Base-by-base conservation (phyloP, 2,888 invertebrate species). In the Clepsis dumicolana region DNA sequence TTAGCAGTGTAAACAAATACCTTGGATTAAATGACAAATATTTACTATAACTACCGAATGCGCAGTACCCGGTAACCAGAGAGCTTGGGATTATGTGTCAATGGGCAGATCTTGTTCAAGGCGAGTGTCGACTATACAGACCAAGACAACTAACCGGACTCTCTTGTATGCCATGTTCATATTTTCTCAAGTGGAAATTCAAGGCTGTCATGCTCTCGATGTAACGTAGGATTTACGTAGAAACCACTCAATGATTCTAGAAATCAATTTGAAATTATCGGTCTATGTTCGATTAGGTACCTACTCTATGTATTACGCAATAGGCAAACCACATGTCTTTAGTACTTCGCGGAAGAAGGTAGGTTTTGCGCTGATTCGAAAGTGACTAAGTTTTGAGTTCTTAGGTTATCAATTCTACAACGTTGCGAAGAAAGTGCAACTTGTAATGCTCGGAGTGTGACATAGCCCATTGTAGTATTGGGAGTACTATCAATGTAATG, bases 11-110 rank as follows among this genome's bases (percentile, higher is more conserved):
- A 38, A 54, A 66, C n/a, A 66, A 32, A 53, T 64, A 64, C 54
- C 24, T 50, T 50, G 72, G 65, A 53, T 75, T 69, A 38, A 12
- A 56, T 73, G 72, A 72, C 73, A 75, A 75, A 75, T 73, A 75
- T 75, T 75, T 71, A 73, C 72, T 64, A 66, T 24, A 25, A 52
- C 50, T 65, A 61, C 32, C 25, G 59, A 59, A 61, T n/a, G 50
- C 38, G 50, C 16, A 48, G 50, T 54, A 63, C 65, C 32, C 65
- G 35, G 67, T 64, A 70, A 59, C 54, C 41, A 50, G 61, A 53
- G 64, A 64, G 25, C 50, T 7, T 41, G 64, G 53, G 70, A 65
- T 72, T 71, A 59, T 16, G 57, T 72, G 24, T 74, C 74, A 73
- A 72, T 72, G 71, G 52, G 60, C 54, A 69, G 65, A 63, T 63